Conservation (phyloP, 2,113 vertebrate species). For the Poeciliopsis occidentalis region DNA sequence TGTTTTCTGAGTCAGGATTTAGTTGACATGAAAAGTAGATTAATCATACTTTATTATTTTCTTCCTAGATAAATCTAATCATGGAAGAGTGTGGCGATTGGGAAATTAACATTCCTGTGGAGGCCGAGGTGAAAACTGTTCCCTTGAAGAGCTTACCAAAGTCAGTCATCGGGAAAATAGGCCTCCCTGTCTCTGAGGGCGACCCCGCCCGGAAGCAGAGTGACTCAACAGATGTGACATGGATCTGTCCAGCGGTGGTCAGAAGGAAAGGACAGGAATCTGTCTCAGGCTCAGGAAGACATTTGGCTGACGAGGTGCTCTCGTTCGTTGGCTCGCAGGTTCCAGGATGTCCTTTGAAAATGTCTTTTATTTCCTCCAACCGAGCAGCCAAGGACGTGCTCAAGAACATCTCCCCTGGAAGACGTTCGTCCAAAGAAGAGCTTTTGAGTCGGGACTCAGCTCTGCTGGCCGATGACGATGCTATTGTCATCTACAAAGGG, state of each 20-base stretch:
- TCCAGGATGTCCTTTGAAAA: conserved; percentile 8
- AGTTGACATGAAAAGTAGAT: not conserved
- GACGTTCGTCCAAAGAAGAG: too few species aligned
- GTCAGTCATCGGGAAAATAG: conserved; percentile 36
- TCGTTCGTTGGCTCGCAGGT: not conserved
- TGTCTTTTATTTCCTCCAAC: conserved; percentile 46
- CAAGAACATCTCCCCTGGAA: conserved; percentile 8
- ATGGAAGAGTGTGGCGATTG: conserved; percentile 29
- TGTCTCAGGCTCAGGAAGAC: not conserved
- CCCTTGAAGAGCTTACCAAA: conserved; percentile 36
- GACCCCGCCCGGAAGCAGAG: not conserved
- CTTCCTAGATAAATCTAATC: not conserved
- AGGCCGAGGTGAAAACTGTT: conserved; percentile 58
- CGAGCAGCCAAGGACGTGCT: conserved; percentile 31
- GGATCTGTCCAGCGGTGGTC: conserved; percentile 58
- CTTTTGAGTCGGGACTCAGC: not conserved
- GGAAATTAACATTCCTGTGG: conserved; percentile 60
- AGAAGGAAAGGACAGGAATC: conserved; percentile 23
- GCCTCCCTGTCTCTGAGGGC: not conserved
- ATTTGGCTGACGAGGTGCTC: not conserved
- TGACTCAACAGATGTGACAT: conserved; percentile 34
- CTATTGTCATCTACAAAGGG: conserved; percentile 36
- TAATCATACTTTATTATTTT: not conserved
- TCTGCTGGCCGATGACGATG: not conserved
- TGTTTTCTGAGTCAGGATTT: not conserved